Evolutionary conservation across 2,888 invertebrate genomes (phyloP).

Genomic region (Bedellia somnulentella): DNA sequence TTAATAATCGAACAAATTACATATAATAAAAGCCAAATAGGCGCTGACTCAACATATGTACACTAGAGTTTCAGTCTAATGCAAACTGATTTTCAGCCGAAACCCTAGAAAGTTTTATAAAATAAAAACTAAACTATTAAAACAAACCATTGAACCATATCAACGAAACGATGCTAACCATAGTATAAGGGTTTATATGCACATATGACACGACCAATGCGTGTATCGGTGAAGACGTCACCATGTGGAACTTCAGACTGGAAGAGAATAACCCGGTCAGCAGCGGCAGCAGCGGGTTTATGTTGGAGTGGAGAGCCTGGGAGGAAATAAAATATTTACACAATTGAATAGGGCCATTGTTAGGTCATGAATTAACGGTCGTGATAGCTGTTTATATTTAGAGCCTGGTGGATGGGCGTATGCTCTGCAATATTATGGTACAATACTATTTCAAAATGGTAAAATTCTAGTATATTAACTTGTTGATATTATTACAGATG

Average conservation of each 20-base stretch:
- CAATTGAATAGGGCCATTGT: no score
- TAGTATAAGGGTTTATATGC: slow-evolving; percentile 29
- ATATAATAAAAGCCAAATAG: no score
- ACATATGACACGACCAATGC: slow-evolving; percentile 33
- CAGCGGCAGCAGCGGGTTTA: slow-evolving; percentile 36
- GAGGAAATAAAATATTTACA: background rate
- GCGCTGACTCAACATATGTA: background rate
- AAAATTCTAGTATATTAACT: no score
- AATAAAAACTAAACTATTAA: background rate
- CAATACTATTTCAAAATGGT: no score
- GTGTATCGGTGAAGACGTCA: slow-evolving; percentile 25
- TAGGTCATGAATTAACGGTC: background rate
- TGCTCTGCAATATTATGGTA: no score
- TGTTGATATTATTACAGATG: no score
- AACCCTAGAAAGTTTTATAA: no score
- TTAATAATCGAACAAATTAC: no score
- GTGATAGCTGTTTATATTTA: background rate
- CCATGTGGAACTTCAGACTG: slow-evolving; percentile 30
- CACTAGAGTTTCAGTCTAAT: background rate
- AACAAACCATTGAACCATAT: background rate
- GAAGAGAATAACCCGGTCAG: slow-evolving; percentile 25
- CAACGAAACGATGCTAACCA: slow-evolving; percentile 17
- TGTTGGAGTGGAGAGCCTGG: slow-evolving; percentile 21
- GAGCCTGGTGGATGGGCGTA: background rate
- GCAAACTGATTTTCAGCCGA: background rate